A percentile compares a stretch with the other conserved stretches of the same genome.
These are phyloP conservation scores for Orientallactaga sibirica DNA, from an alignment of 2,797 vertebrate genomes.

Conservation along the genomic window DNA sequence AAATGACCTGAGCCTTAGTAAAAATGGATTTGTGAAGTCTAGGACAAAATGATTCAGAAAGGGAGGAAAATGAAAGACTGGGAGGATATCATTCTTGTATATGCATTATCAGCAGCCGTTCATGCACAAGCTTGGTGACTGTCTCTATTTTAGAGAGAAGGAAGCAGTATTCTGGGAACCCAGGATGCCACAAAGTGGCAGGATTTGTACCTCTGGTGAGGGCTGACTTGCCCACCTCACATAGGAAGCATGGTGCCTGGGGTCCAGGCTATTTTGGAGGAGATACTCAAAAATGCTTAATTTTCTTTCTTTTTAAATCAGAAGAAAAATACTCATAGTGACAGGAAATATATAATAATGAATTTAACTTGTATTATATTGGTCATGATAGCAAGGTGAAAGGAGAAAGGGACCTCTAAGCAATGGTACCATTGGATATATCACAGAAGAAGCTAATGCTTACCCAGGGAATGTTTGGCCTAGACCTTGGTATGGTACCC, in stretches of 20 bases:
- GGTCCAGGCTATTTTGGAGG: not conserved
- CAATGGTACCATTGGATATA: not conserved
- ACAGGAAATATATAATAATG: not conserved
- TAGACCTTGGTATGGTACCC: too few relatives aligned
- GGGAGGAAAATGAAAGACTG: not conserved
- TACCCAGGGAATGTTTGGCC: not conserved
- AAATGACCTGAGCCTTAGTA: not conserved
- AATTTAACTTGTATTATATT: not conserved
- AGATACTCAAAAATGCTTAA: not conserved
- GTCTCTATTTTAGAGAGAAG: not conserved
- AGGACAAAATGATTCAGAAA: not conserved
- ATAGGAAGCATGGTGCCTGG: rapidly evolving
- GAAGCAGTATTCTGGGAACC: not conserved
- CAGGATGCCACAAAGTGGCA: rapidly evolving
- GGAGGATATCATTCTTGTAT: not conserved
- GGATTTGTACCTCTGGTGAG: not conserved
- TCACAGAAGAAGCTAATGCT: not conserved
- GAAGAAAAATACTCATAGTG: not conserved
- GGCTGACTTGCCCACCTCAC: not conserved
- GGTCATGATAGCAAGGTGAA: not conserved
- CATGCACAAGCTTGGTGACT: not conserved
- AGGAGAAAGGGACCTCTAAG: not conserved
- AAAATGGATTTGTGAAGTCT: not conserved
- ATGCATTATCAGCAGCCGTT: not conserved
- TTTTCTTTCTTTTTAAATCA: too few relatives aligned